Base-by-base conservation (phyloP, 2,797 vertebrate species). In the Euphonia xanthogaster region DNA sequence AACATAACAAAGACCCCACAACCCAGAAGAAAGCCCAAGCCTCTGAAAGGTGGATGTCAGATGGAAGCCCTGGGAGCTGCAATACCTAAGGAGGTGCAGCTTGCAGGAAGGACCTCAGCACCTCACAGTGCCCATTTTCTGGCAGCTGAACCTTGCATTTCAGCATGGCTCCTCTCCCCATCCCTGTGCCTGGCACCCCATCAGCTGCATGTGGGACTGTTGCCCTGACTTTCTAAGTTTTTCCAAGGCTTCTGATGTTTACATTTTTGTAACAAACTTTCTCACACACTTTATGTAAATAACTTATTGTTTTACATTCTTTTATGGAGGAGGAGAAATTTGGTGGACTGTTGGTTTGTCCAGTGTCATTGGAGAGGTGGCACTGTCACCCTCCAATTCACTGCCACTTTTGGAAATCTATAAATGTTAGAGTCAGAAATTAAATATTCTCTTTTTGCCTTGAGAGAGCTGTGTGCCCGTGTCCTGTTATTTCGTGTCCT, bases 81-180 rank as follows among this genome's bases (percentile, higher is more conserved):
- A 40, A 8, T 11, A 27, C 14, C 45, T 9, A 2, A 65, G 66
- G n/a, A 55, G 22, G 7, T 75, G 53, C 66, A 75, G 57, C 44
- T 28, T 17, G 4, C 45, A 68, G 53, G 35, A 50, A 6, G 12
- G 5, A 17, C 19, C 39, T 55, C 11, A 65, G 51, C 76, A 27
- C 30, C 54, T 45, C 42, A 10, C 1, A 11, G 13, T 12, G 28
- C 72, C 50, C 17, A 0, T 76, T 40, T 65, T 11, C 60, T 65
- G 60, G 4, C 0, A 4, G 21, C 0, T 53, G 61, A 63, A 28
- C 5, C 2, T 5, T 30, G 30, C 9, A 30, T 65, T 82, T 76
- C 72, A 65, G 12, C 5, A 2, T 0, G 0, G 37, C 24, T 50
- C 44, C 42, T 27, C 14, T 77, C 21, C 70, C 28, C 8, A 4